Evolutionary conservation across 2,113 vertebrate genomes (phyloP), one percentile per base, ranked within the genome.

Genomic region (Xenus cinereus): DNA sequence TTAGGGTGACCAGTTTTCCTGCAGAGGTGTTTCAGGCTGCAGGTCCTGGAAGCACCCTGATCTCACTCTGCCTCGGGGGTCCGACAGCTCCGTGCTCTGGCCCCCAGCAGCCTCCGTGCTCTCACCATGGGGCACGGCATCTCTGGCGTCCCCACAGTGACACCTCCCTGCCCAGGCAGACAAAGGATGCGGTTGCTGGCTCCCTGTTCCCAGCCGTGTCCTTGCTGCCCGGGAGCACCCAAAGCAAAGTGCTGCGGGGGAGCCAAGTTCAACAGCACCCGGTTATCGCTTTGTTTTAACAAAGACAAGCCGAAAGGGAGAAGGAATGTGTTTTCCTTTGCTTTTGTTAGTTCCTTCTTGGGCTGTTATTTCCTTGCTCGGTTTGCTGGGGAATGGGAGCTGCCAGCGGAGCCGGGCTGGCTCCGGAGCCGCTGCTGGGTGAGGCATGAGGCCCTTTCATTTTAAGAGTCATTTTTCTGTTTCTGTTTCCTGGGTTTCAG

Each of bases 21-120:
- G 41, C 53, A 76, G 76, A 10, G 14, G 7, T 32, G 3, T 68
- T 63, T 72, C n/a, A 48, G 57, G 48, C 32, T 33, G 76, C 1
- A 2, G 67, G 27, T 83, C 53, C 53, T 59, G n/a, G 24, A 53
- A 68, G 51, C 3, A 3, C 33, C 80, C n/a, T 2, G 4, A 0
- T 27, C n/a, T 71, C 6, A 0, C 46, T 27, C 59, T 89, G 45
- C 64, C 48, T 45, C 43, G 17, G 27, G 22, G 8, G 7, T 7
- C n/a, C 14, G 8, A 0, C 0, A 57, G 39, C 8, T 3, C 43
- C 1, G 1, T 0, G 19, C 48, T 62, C 37, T 1, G 0, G 19
- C 23, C 23, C 26, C 35, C 0, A 1, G 15, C 32, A 76, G 51
- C 41, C n/a, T 39, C n/a, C 0, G 0, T 30, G 15, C 20, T 6